phyloP scores from a whole-genome alignment of 2,797 vertebrate genomes.

The Eleutherodactylus coqui region DNA sequence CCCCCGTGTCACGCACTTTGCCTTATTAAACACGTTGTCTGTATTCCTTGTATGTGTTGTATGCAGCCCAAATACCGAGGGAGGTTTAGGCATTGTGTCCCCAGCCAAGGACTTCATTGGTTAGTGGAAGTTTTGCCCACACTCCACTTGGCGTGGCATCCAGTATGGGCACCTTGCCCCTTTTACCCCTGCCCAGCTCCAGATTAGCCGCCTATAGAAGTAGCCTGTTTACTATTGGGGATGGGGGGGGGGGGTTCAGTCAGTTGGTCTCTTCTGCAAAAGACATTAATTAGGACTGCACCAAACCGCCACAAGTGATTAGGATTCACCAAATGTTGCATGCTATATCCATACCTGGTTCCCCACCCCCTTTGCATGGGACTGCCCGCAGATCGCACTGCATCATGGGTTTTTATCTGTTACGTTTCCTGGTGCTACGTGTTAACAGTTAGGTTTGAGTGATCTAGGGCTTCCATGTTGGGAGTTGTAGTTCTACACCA shows the following conservation, averaged over 20 bases:
- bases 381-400: background rate
- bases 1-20: background rate
- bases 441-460: background rate
- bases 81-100: too few species aligned
- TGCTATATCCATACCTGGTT: background rate
- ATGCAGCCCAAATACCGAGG: too few species aligned
- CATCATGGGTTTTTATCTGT: background rate
- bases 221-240: too few species aligned
- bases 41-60: background rate
- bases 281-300: too few species aligned
- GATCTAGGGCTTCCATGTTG: too few species aligned
- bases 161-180: too few species aligned
- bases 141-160: background rate
- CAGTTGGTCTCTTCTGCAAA: too few species aligned
- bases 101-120: too few species aligned
- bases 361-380: slow-evolving; percentile 5
- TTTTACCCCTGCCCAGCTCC: too few species aligned
- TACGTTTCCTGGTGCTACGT: background rate
- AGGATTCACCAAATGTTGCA: background rate
- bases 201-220: too few species aligned
- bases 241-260: too few species aligned
- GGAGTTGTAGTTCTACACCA: background rate
- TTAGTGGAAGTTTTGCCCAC: background rate
- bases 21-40: too few species aligned
- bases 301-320: background rate